Base-by-base conservation (phyloP, 1,140 invertebrate genomes). In the Brachionus asplanchnoidis region DNA sequence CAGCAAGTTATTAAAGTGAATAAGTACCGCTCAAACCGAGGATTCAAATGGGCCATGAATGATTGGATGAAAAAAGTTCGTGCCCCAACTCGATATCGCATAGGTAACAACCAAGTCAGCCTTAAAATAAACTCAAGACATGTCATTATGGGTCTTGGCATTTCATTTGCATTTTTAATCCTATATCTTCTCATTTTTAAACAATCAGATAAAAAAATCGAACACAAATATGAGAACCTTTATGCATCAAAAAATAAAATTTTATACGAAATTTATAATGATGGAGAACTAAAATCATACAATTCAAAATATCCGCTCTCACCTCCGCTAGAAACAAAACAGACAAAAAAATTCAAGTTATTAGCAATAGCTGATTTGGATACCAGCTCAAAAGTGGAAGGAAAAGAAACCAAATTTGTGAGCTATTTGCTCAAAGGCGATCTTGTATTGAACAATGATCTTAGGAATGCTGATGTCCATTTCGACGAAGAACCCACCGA, bases 1-100 rank as follows among this genome's bases (percentile, higher is more conserved):
- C 11, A 12, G 32, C 42, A 46, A 50, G 23, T 50, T 28, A 75
- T 8, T 3, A 75, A 75, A 75, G 70, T 75, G 70, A 75, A 75
- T 75, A 75, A 23, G 8, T 12, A 14, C 20, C 32, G 17, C 20
- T 42, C 36, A 26, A 26, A 3, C n/a, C 20, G 1, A 20, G 5
- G 28, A 50, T n/a, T 46, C 53, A 60, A 65, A 82, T 82, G 79
- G 79, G 65, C 53, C 32, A 82, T 82, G 79, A 82, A 82, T 82
- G 79, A 82, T 82, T 82, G 79, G 79, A 82, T 82, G 79, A 82
- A 82, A 65, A 46, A 40, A 82, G 79, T 82, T 14, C 53, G 65
- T 42, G 44, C 79, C 3, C 79, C 79, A 20, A 82, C 65, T 65
- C 50, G 79, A 60, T 82, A 82, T 65, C 79, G 79, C 4, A 46